Base-by-base conservation (phyloP, 2,797 vertebrate species). In the Pseudocheirus occidentalis region DNA sequence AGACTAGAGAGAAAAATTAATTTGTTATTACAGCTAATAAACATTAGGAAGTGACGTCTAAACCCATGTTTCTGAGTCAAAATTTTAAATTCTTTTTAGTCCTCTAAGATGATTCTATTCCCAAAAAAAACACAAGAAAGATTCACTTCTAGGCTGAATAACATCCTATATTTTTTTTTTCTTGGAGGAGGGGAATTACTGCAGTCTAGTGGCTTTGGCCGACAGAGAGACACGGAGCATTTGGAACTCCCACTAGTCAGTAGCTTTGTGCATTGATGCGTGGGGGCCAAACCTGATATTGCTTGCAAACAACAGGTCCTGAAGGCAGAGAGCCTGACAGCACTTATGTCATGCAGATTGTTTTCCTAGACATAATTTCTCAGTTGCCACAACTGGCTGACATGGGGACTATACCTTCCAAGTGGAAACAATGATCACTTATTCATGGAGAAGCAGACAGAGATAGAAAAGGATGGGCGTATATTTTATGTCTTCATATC, bases 341-440 rank as follows among this genome's bases (percentile, higher is more conserved):
- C 54, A 29, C 0, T 55, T 12, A 0, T 10, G 9, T 57, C 90
- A 21, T 1, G 0, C 6, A 89, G 40, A 29, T 87, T 7, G 56
- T 2, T 90, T 34, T 57, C 18, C 12, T 13, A 9, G 14, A 14
- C 0, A 0, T 21, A 21, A 0, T 29, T 13, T 46, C 0, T 54
- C 57, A 0, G 24, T 21, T 7, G 40, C 89, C 90, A 14, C 5
- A 34, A 0, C 0, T 0, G 0, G 13, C 14, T 6, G 9, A 7
- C 3, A 7, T 0, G 0, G 13, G 50, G 2, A 16, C 5, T 6
- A 5, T 0, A 0, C 34, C 29, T 9, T 28, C n/a, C 2, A 13
- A 7, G 6, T 4, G 31, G 55, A 12, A 81, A 81, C 73, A 81
- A 81, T 81, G 73, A 54, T 46, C 11, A 27, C 16, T 29, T 2